A percentile compares a stretch with the other conserved stretches of the same genome.
Evolutionary conservation across 2,797 vertebrate genomes (phyloP).

Genomic region (Gambelia wislizenii): DNA sequence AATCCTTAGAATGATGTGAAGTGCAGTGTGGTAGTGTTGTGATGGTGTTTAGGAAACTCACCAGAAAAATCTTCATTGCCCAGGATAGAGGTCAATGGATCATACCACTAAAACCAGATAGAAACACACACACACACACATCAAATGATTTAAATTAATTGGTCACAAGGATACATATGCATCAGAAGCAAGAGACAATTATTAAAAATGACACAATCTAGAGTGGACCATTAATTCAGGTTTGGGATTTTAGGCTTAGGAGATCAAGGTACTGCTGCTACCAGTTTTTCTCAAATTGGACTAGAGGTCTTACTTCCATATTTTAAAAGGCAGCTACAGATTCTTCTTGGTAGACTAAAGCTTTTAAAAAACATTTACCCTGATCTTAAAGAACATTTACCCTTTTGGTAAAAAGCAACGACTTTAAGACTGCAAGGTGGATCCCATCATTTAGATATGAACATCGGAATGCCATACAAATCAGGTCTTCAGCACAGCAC

Average conservation of each 20-base stretch:
- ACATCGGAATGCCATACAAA: not conserved
- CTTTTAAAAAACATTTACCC: not conserved
- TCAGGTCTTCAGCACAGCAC: not conserved
- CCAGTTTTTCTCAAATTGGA: not conserved
- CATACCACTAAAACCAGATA: slow-evolving; percentile 83
- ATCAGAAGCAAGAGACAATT: not conserved
- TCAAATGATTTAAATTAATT: slow-evolving; percentile 1
- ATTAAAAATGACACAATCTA: not conserved
- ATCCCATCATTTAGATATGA: not conserved
- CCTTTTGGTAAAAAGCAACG: not conserved
- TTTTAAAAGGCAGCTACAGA: not conserved
- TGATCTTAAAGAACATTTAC: not conserved
- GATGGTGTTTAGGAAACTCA: slow-evolving; percentile 58
- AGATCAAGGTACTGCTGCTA: not conserved
- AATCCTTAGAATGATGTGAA: not conserved
- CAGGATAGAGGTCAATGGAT: slow-evolving; percentile 78
- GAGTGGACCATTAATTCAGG: not conserved
- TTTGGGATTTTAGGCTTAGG: not conserved
- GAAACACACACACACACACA: not conserved
- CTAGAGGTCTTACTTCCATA: not conserved
- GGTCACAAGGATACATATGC: not conserved
- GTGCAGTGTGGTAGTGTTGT: not conserved
- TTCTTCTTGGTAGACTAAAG: not conserved
- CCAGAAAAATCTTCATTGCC: slow-evolving; percentile 84
- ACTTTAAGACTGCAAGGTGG: not conserved